These are phyloP conservation scores for Antheraea assamensis DNA, from an alignment of 2,888 invertebrate genomes.

Conservation along the genomic window DNA sequence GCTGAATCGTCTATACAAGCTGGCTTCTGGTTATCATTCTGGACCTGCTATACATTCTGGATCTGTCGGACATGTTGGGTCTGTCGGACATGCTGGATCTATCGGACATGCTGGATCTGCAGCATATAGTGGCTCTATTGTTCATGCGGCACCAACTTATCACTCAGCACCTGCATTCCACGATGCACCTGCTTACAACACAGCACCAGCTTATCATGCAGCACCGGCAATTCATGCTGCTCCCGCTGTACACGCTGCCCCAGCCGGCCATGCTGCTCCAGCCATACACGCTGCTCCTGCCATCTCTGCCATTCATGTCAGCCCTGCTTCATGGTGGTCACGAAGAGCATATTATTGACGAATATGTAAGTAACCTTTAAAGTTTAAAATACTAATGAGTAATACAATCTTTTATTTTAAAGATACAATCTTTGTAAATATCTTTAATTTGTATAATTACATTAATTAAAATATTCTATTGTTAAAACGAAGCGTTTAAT, in stretches of 20 bases:
- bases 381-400: neutral
- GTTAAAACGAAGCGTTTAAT: too few species aligned
- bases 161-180: constrained; percentile 42
- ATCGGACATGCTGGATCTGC: constrained; percentile 22
- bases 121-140: constrained; percentile 6
- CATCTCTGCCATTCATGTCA: constrained; percentile 34
- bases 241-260: constrained; percentile 34
- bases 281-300: constrained; percentile 35
- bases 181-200: constrained; percentile 25
- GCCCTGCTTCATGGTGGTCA: constrained; percentile 46
- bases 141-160: constrained; percentile 31
- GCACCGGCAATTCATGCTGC: constrained; percentile 29
- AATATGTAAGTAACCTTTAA: constrained; percentile 60
- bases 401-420: too few species aligned
- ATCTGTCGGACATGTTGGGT: constrained; percentile 30
- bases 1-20: constrained; percentile 29
- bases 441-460: too few species aligned
- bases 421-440: too few species aligned
- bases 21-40: constrained; percentile 32
- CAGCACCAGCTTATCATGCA: constrained; percentile 32
- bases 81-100: neutral
- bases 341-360: constrained; percentile 72
- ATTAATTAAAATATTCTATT: too few species aligned
- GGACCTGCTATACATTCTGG: constrained; percentile 35
- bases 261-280: constrained; percentile 43